A percentile compares a stretch with the other conserved stretches of the same genome.
Conservation (phyloP, 2,888 invertebrate genomes). For the Thymelicus sylvestris region DNA sequence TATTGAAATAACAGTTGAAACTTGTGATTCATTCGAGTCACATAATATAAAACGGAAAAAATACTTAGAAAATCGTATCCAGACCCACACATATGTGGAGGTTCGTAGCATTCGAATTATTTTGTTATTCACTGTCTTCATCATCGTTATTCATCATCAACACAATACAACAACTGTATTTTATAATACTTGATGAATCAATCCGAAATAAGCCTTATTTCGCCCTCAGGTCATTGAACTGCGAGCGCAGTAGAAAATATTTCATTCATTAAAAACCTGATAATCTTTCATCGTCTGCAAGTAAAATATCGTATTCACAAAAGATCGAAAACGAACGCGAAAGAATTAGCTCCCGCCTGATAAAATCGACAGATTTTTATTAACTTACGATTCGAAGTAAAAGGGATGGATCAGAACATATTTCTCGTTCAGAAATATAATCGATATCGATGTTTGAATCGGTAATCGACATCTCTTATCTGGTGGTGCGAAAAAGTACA, state of each 20-base stretch:
- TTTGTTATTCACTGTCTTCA: too few relatives aligned
- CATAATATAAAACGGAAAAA: too few relatives aligned
- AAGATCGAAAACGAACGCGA: slow-evolving; percentile 1
- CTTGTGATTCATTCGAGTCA: too few relatives aligned
- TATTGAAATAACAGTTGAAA: too few relatives aligned
- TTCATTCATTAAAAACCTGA: slow-evolving; percentile 7
- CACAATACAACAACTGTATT: too few relatives aligned
- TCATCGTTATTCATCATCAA: too few relatives aligned
- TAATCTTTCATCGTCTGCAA: slow-evolving; percentile 9
- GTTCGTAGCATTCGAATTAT: too few relatives aligned
- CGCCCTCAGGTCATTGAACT: not conserved
- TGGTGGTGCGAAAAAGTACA: slow-evolving; percentile 74
- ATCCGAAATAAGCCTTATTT: not conserved
- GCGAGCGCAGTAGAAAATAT: not conserved
- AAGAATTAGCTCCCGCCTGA: slow-evolving; percentile 24
- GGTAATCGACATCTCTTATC: slow-evolving; percentile 70
- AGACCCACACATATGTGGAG: too few relatives aligned
- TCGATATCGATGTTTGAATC: slow-evolving; percentile 67
- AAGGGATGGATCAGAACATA: slow-evolving; percentile 27
- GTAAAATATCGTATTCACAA: slow-evolving; percentile 2
- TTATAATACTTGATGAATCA: too few relatives aligned
- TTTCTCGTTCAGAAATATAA: slow-evolving; percentile 45
- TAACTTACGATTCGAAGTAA: slow-evolving; percentile 20
- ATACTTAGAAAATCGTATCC: too few relatives aligned
- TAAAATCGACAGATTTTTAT: slow-evolving; percentile 25